Evolutionary conservation across 2,113 vertebrate genomes (phyloP), one percentile per base, ranked within the genome.

Genomic region (Collichthys lucidus): DNA sequence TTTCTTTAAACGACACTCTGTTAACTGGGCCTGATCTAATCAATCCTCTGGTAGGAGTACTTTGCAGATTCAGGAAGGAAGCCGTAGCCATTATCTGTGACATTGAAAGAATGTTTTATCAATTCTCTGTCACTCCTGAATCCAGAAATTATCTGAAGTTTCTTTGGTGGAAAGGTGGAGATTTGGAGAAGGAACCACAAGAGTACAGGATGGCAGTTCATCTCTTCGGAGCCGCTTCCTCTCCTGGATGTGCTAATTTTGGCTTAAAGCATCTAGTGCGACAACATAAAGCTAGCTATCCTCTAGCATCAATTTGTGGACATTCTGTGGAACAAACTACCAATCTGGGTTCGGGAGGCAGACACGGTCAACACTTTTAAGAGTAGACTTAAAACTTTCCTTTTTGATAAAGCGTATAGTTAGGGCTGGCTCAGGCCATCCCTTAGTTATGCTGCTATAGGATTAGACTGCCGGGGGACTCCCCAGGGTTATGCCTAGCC

Each of bases 1-100:
- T 69, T 4, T 64, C 47, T 0, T 8, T 84, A 2, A 80, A 70
- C 0, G 59, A 80, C 24, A 65, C 50, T 1, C n/a, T 80, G 0
- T 53, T 77, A 0, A 77, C 72, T 0, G 78, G 77, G 0, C 73
- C 83, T 10, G 78, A 77, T 3, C 7, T 86, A 0, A 86, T 63
- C n/a, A 81, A 68, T 19, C 2, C 66, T 3, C 16, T 85, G 2
- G 4, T 76, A 1, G 65, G 77, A 62, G 65, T 84, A 0, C 59
- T 75, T 3, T 75, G 71, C 10, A 11, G 31, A 0, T 71, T 85
- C 4, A 75, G 82, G 11, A 76, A 66, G 20, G 53, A 80, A 9
- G 3, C 14, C 0, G 40, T 72, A 3, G 72, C 72, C 0, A 16
- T 77, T 0, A 40, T 67, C 5, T 50, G 49, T 8, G 6, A 50